These are phyloP conservation scores for Perognathus longimembris DNA, from an alignment of 2,113 vertebrate species.

Conservation along the genomic window DNA sequence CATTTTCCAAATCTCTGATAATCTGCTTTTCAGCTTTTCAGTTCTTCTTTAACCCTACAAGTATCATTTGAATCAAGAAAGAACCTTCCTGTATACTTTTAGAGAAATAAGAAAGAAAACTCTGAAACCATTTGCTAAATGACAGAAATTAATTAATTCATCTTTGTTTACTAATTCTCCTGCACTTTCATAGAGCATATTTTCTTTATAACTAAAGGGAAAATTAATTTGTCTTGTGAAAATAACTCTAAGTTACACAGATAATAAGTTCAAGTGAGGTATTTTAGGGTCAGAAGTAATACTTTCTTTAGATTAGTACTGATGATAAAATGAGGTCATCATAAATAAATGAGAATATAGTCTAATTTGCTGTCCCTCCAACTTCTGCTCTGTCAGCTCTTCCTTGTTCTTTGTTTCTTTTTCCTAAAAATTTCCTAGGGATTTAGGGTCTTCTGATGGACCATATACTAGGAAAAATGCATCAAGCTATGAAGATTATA, in stretches of 20 bases:
- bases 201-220: slow-evolving; percentile 21
- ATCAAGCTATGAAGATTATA: not conserved
- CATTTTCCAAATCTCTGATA: not conserved
- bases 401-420: not conserved
- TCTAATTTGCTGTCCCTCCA: not conserved
- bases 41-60: not conserved
- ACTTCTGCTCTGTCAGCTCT: not conserved
- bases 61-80: not conserved
- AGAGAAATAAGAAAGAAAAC: slow-evolving; percentile 13
- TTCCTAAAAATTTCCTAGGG: not conserved
- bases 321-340: not conserved
- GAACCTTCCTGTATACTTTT: not conserved
- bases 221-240: not conserved
- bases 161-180: not conserved
- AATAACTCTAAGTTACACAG: not conserved
- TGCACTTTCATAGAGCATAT: not conserved
- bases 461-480: not conserved
- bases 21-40: not conserved
- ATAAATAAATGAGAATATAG: not conserved
- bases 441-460: not conserved
- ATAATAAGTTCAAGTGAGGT: not conserved
- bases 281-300: not conserved
- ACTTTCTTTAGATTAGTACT: not conserved
- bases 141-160: not conserved
- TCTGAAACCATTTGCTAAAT: not conserved